Base-by-base conservation (phyloP, 23 tunicate genomes). In the Oikopleura dioica region DNA sequence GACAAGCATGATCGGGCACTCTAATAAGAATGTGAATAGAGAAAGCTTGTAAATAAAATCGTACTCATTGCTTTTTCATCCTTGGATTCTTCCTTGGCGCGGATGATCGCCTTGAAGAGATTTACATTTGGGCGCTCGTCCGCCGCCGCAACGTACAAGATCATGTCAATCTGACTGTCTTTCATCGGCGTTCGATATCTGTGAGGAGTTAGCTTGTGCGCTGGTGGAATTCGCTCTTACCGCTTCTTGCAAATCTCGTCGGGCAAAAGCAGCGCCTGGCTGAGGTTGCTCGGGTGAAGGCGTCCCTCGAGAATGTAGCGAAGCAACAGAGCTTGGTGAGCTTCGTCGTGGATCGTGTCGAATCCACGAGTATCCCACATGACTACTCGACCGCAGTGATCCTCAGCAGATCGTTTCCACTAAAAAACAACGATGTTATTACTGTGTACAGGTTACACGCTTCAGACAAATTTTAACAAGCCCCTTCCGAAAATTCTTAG, bases 301-400 rank as follows among this genome's bases (percentile, higher is more conserved):
- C 99, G 78, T 35, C 99, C 99, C 79, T 94, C 99, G 36, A 94
- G 75, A 32, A 94, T 84, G 77, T 94, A 94, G 34, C 99, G 78
- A 36, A 94, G 76, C 21, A 94, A 86, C 35, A 94, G 83, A 23
- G 84, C 81, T 1, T 94, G 88, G 75, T 86, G 95, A 31, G 86
- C 86, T 4, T 84, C 83, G 59, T 77, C 87, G 84, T 94, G 88
- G 31, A 94, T 86, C 37, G 81, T 83, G 36, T 94, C 89, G 76
- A 94, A 94, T 63, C 99, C 99, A 36, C 95, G 83, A 34, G 99
- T 87, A 85, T 94, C 99, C 81, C 84, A 86, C 68, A 94, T 83
- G 21, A 86, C 89, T 16, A 94, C 99, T 63, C 84, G 87, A 59
- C 99, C 87, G 0, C 87, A 81, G 0, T 83, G 59, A 76, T 69